Evolutionary conservation across 2,888 invertebrate species (phyloP).

Genomic region (Phania funesta): DNA sequence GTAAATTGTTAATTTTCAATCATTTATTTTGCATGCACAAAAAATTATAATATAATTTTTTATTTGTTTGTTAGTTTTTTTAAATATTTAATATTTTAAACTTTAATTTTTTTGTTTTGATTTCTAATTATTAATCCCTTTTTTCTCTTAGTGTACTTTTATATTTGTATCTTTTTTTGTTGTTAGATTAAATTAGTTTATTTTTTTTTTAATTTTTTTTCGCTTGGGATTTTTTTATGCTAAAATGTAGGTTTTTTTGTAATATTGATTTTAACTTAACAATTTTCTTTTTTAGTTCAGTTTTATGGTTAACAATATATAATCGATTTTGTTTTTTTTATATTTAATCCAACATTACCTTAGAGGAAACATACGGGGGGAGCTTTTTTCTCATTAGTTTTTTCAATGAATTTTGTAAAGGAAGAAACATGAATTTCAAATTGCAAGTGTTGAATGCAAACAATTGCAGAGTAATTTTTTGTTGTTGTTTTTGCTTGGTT

Average conservation of each 20-base stretch:
- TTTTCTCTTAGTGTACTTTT: constrained; percentile 41
- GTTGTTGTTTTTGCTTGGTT: no score
- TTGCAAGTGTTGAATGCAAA: no score
- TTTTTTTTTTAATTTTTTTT: constrained; percentile 58
- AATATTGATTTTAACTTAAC: constrained; percentile 57
- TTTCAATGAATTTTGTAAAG: no score
- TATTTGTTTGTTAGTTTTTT: constrained; percentile 21
- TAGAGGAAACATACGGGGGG: neutral
- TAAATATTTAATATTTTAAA: constrained; percentile 24
- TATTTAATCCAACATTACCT: neutral
- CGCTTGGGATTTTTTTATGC: constrained; percentile 24
- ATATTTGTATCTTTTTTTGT: constrained; percentile 26
- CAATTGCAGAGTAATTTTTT: no score
- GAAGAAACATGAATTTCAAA: no score
- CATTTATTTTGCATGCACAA: constrained; percentile 77
- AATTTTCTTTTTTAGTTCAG: constrained; percentile 51
- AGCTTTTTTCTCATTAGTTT: neutral
- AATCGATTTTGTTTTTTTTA: neutral
- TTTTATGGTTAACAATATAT: constrained; percentile 55
- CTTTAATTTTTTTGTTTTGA: constrained; percentile 41
- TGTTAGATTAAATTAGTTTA: constrained; percentile 15
- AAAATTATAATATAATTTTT: constrained; percentile 72
- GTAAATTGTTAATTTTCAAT: constrained; percentile 31
- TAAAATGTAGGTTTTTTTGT: constrained; percentile 52
- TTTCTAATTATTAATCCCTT: constrained; percentile 67